Evolutionary conservation across 2,888 invertebrate species (phyloP), one percentile per base, ranked within the genome.

Genomic region (Gastrophysa polygoni): DNA sequence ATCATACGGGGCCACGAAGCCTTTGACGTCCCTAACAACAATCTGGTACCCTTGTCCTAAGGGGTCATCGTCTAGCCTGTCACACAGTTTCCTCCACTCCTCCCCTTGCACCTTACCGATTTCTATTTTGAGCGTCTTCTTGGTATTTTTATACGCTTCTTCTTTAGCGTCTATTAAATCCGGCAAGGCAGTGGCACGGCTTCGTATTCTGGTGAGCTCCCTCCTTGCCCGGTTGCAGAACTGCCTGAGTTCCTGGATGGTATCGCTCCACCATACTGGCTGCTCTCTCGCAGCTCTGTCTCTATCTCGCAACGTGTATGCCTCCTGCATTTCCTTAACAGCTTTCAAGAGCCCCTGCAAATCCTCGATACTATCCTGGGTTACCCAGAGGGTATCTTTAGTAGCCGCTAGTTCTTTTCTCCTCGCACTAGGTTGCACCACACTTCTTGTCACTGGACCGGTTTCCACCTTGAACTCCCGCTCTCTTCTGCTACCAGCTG

Each of bases 21-120:
- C 20, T 34, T 29, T 51, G 32, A 51, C 17, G n/a, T 32, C 32
- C 29, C 51, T 14, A 17, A 17, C 18, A 10, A 17, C 49, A 14
- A 50, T 50, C 5, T 28, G n/a, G 14, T 50, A 50, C 3, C 49
- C 49, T 16, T 50, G 49, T 4, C 49, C 49, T 28, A 24, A 50
- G 4, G 49, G 49, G 1, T 50, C 49, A 3, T 49, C 49, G n/a
- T 50, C 49, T 11, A 50, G 29, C 16, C 29, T 50, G 29, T 50
- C 34, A 17, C 32, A 32, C 7, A 51, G 18, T 1, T 2, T 32
- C 11, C 48, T 48, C n/a, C 21, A 32, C 29, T 32, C 21, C 18
- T 34, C 34, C n/a, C n/a, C 34, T 34, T 34, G 11, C 5, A 34
- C 17, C 18, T 4, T 8, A 5, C 18, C 21, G n/a, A 51, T 51